Percentiles rank a stretch among this genome's conserved stretches.
These are phyloP conservation scores for Megalopta genalis DNA, from an alignment of 1,140 invertebrate genomes.

Conservation along the genomic window DNA sequence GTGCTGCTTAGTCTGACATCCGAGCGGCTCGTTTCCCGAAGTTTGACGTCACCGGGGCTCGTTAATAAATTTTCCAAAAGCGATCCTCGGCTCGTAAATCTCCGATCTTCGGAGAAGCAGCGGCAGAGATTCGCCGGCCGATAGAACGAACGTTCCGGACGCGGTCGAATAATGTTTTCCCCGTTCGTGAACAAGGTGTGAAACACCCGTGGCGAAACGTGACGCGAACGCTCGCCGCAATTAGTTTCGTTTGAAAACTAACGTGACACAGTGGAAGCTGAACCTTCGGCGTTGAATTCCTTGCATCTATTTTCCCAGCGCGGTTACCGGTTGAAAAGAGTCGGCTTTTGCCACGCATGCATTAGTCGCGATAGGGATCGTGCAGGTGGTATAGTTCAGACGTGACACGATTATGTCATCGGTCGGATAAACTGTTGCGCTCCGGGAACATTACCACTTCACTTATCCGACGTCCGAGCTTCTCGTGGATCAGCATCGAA, in stretches of 20 bases:
- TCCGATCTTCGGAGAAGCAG: too few species aligned
- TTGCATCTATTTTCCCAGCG: conserved; percentile 40
- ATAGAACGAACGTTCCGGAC: too few species aligned
- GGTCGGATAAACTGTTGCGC: conserved; percentile 57
- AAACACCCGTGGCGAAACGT: not conserved
- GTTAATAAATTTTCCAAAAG: too few species aligned
- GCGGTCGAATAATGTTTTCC: too few species aligned
- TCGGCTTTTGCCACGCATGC: conserved; percentile 61
- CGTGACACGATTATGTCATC: conserved; percentile 68
- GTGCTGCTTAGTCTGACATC: too few species aligned
- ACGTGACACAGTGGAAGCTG: not conserved
- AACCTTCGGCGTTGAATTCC: conserved; percentile 41
- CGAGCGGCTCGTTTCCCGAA: too few species aligned
- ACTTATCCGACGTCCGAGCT: conserved; percentile 46
- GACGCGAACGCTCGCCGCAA: not conserved
- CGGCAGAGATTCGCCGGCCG: too few species aligned
- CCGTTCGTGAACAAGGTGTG: not conserved
- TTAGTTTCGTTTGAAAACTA: not conserved
- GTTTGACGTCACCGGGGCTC: too few species aligned
- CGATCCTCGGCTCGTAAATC: too few species aligned
- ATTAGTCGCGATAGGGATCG: conserved; percentile 56
- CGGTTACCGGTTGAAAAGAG: conserved; percentile 57
- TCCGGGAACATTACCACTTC: conserved; percentile 52
- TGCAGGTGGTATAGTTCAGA: conserved; percentile 67
- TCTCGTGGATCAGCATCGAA: conserved; percentile 62